Percentiles rank a stretch among this genome's conserved stretches.
Evolutionary conservation across 2,888 invertebrate genomes (phyloP).

Genomic region (Athrips mouffetella): DNA sequence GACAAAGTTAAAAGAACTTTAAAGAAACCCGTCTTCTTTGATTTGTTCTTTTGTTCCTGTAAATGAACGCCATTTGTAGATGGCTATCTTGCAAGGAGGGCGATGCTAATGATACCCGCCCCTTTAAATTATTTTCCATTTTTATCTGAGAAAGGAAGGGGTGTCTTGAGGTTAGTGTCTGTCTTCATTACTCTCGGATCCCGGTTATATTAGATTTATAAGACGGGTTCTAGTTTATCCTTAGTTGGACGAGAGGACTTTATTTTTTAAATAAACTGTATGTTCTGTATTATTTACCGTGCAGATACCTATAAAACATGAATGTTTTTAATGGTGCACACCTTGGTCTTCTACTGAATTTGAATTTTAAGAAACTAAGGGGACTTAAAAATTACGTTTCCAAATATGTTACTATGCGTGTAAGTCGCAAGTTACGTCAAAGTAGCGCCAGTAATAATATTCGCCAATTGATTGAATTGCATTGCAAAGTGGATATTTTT

Average conservation of each 20-base stretch:
- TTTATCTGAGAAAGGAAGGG: slow-evolving; percentile 20
- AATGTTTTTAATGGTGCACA: no score
- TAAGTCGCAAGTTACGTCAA: no score
- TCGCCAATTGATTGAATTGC: no score
- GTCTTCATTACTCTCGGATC: slow-evolving; percentile 1
- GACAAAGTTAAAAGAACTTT: slow-evolving; percentile 48
- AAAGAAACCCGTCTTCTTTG: slow-evolving; percentile 52
- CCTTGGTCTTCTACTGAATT: no score
- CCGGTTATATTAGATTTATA: background rate
- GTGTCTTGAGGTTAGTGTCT: slow-evolving; percentile 2
- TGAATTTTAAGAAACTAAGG: no score
- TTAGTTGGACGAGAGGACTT: background rate
- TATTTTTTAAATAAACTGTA: background rate
- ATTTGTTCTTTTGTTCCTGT: slow-evolving; percentile 56
- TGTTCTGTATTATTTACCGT: no score
- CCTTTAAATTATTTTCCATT: slow-evolving; percentile 36
- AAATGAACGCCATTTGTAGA: slow-evolving; percentile 56
- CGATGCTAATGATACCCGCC: slow-evolving; percentile 33
- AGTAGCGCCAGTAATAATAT: no score
- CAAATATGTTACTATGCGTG: no score
- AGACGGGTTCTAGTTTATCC: background rate
- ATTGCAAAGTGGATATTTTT: no score
- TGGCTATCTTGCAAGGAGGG: slow-evolving; percentile 37
- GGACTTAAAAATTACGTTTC: no score
- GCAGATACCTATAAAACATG: no score